Conservation (phyloP, 2,113 vertebrate species). For the Verasper variegatus region DNA sequence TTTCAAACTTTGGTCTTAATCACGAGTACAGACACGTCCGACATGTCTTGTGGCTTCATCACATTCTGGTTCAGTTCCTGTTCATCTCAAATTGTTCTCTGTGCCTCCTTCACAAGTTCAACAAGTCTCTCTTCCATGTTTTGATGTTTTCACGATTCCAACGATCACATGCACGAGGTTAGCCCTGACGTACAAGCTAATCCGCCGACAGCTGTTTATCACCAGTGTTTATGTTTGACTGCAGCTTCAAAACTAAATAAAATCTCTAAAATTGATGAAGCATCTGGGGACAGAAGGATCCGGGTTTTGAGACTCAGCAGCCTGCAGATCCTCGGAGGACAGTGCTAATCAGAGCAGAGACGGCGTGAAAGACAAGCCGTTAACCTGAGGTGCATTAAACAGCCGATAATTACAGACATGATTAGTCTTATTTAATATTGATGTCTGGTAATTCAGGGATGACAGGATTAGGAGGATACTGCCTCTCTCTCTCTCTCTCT, state of each 20-base stretch:
- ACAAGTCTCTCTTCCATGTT: neutral
- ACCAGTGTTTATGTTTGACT: conserved; percentile 14
- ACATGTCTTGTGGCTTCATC: neutral
- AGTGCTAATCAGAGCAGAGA: neutral
- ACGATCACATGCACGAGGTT: no score
- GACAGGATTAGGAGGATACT: conserved; percentile 19
- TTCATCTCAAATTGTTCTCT: neutral
- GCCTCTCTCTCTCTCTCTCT: no score
- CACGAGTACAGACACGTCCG: neutral
- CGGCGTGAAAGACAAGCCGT: neutral
- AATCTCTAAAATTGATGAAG: neutral
- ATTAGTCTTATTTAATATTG: conserved; percentile 58
- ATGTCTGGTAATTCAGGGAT: conserved; percentile 60
- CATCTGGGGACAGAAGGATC: neutral
- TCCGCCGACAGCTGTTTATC: conserved; percentile 20
- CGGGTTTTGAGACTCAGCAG: neutral
- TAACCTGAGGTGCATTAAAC: conserved; percentile 30
- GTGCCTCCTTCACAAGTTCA: neutral
- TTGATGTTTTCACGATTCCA: conserved; percentile 13
- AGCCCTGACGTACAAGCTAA: neutral
- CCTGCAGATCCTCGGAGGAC: conserved; percentile 1
- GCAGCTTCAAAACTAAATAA: conserved; percentile 13
- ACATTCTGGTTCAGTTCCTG: neutral
- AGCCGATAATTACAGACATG: conserved; percentile 59
- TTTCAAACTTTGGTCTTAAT: neutral